Conservation (phyloP, 2,113 vertebrate genomes). For the pig (Sus scrofa) region DNA sequence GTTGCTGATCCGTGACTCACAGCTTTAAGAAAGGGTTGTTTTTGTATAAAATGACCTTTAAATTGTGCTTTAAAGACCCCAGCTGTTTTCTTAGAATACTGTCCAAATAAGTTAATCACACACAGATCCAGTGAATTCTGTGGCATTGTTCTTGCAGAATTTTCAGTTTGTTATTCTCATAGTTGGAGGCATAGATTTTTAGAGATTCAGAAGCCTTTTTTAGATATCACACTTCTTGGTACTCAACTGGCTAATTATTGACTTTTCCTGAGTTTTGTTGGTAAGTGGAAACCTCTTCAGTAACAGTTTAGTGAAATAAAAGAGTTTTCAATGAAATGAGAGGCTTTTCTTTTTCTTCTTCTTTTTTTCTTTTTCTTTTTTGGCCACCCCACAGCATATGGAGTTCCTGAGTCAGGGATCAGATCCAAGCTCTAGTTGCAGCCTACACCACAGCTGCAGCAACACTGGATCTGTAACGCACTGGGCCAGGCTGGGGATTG, state of each 20-base stretch:
- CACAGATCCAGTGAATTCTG: neutral
- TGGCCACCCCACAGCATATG: too few relatives aligned
- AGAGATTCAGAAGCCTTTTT: neutral
- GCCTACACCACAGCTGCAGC: too few relatives aligned
- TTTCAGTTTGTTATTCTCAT: neutral
- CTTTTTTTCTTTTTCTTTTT: too few relatives aligned
- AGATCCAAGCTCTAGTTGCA: too few relatives aligned
- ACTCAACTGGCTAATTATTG: neutral
- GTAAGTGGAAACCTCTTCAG: slow-evolving; percentile 4
- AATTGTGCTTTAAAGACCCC: slow-evolving; percentile 39
- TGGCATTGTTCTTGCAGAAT: neutral
- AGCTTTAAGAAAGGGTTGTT: slow-evolving; percentile 42
- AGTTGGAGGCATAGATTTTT: neutral
- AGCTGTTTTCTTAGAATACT: slow-evolving; percentile 53
- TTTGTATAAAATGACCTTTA: slow-evolving; percentile 44
- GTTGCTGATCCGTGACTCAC: slow-evolving; percentile 75
- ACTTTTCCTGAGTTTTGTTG: neutral
- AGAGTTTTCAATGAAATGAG: neutral
- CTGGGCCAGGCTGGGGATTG: too few relatives aligned
- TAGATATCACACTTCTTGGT: neutral
- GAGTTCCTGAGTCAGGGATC: too few relatives aligned
- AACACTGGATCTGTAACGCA: too few relatives aligned
- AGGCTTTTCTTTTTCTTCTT: too few relatives aligned
- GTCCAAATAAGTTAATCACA: neutral
- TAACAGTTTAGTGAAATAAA: neutral